Evolutionary conservation across 2,797 vertebrate species (phyloP).

Genomic region (Hafferia zeledoni): DNA sequence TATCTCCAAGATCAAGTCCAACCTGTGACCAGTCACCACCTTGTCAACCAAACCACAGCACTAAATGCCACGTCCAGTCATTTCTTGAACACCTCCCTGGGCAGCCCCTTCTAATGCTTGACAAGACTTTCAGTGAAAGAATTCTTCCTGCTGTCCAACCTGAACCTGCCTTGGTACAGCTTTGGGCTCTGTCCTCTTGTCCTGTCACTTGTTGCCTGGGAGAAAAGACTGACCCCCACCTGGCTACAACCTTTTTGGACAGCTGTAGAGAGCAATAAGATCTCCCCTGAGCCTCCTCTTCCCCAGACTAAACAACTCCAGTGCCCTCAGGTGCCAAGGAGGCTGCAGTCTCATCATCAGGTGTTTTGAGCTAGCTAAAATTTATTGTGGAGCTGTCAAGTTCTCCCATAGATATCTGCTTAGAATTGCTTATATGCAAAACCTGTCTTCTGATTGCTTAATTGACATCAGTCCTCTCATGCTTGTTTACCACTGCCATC

Average conservation of each 20-base stretch:
- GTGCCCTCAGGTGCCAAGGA: neutral
- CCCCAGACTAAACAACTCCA: neutral
- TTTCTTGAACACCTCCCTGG: neutral
- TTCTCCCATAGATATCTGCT: neutral
- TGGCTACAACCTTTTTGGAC: neutral
- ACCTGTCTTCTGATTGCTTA: neutral
- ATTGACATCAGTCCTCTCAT: accelerated
- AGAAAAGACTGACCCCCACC: accelerated
- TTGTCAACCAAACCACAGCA: neutral
- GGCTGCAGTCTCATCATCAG: accelerated
- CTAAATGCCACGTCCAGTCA: neutral
- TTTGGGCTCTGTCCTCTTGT: neutral
- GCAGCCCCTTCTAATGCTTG: neutral
- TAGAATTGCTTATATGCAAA: neutral
- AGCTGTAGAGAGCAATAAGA: accelerated
- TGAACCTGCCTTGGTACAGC: neutral
- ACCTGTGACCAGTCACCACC: neutral
- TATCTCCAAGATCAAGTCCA: too few species aligned
- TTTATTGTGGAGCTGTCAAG: neutral
- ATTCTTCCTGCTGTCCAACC: neutral
- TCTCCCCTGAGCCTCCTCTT: neutral
- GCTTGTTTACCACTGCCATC: neutral
- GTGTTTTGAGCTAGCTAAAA: neutral
- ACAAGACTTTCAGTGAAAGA: neutral
- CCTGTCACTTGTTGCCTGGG: neutral